These are phyloP conservation scores for Gila robusta DNA, from an alignment of 2,797 vertebrate genomes.

Conservation along the genomic window DNA sequence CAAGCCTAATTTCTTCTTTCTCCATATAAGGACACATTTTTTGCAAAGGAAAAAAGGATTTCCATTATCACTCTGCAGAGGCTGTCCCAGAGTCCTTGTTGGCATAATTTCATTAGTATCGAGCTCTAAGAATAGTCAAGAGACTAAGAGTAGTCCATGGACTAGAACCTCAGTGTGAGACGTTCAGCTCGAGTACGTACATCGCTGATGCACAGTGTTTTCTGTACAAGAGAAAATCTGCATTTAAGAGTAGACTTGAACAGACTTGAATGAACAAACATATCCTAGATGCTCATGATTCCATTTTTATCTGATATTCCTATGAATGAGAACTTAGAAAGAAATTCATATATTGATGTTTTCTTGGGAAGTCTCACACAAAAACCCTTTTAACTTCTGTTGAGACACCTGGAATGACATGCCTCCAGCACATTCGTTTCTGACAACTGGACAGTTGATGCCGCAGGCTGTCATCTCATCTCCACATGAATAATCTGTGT, in stretches of 20 bases:
- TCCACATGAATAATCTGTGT: conserved; percentile 27
- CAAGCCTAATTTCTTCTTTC: conserved; percentile 20
- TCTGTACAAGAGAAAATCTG: not conserved
- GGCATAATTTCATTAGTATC: conserved; percentile 57
- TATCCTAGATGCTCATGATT: not conserved
- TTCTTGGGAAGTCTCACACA: not conserved
- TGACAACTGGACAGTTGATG: conserved; percentile 34
- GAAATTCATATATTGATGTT: not conserved
- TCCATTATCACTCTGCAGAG: conserved; percentile 52
- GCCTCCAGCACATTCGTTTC: not conserved
- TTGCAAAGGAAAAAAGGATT: conserved; percentile 30
- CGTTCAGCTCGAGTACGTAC: not conserved
- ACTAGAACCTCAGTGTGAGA: conserved; percentile 30
- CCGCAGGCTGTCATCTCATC: conserved; percentile 27
- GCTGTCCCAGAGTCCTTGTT: conserved; percentile 52
- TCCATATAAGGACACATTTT: conserved; percentile 56
- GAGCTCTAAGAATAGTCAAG: conserved; percentile 54
- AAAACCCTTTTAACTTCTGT: not conserved
- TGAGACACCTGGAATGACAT: conserved; percentile 27
- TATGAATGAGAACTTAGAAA: not conserved
- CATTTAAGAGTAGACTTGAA: not conserved
- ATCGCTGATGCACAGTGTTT: not conserved
- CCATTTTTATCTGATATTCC: not conserved
- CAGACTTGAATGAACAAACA: not conserved
- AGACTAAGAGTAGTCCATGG: conserved; percentile 38